Base-by-base conservation (phyloP, 2,113 vertebrate species). In the Paedocypris sp. region DNA sequence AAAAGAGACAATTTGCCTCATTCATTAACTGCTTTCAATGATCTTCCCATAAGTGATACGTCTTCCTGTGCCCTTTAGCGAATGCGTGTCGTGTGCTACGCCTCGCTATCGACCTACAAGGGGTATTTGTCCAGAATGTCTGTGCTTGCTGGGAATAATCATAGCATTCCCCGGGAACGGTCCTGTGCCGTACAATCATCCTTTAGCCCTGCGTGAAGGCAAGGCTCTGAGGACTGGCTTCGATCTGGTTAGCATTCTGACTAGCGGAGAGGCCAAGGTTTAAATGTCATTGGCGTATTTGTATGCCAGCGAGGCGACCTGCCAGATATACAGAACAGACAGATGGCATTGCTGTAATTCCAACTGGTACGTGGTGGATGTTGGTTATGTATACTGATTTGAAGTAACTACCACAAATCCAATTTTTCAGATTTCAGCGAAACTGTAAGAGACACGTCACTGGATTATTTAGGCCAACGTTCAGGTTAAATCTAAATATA, bases 21-120 rank as follows among this genome's bases (percentile, higher is more conserved):
- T 79, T 74, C 75, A 77, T 83, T 80, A 85, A 83, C 75, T 78
- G 72, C 68, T 79, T 82, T 79, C 78, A 82, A 85, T 81, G 77
- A 82, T 87, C 75, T 79, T 75, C 80, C 75, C 79, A 82, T 79
- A 81, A 75, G 77, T 77, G 71, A 82, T 84, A 76, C 68, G 76
- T 84, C 80, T 81, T 74, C 65, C 60, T 56, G 69, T 81, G 81
- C 78, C 80, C 83, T 85, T 87, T 84, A 48, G 74, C 72, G 77
- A 78, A 80, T 79, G 75, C 73, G 73, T 76, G 79, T 16, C 36
- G 28, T 41, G 18, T 38, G 42, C 33, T 36, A 13, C 3, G 36
- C 22, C 16, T 39, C 7, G 33, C n/a, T 20, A 66, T 39, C 29
- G 31, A 29, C 45, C 52, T 26, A 42, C n/a, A 20, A n/a, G 6